Base-by-base conservation (phyloP, 1,140 invertebrate species). In the Cyclina sinensis region DNA sequence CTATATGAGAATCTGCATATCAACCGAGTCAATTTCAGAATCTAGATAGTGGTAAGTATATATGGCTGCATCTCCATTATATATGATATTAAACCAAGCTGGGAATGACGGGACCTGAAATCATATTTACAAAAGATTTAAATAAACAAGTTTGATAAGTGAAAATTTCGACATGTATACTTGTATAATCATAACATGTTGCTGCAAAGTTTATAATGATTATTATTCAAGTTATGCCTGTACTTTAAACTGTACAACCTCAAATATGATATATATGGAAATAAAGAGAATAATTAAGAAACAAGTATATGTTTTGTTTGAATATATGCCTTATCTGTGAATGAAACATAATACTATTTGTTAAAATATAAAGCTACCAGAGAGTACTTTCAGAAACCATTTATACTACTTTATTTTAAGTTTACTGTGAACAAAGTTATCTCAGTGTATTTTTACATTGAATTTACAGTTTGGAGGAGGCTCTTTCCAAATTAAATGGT, bases 21-120 rank as follows among this genome's bases (percentile, higher is more conserved):
- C 76, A 27, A 4, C 24, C 3, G 51, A 51, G 21, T 79, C 76
- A 27, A 79, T 35, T 3, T 79, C 48, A 30, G 35, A 21, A 46
- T 73, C 70, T 46, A 73, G 76, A 48, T 35, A 46, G 30, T 79
- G 76, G 43, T 79, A 51, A 24, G 76, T 79, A 54, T 79, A 79
- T 54, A 79, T 35, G 24, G 76, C 76, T 54, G 39, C 46, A 54
- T 79, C 76, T 51, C 76, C 70, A 35, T 79, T 46, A 79, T 79
- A 79, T 79, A 79, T 54, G 54, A 79, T 79, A 46, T 79, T 79
- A n/a, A 76, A 76, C 73, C 73, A 76, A 27, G n/a, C 35, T 43
- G 37, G 35, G 73, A 76, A 76, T 14, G 46, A 54, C 24, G 76
- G 76, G 21, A 79, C 76, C 76, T 79, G 48, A 54, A 79, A 51